phyloP scores from a whole-genome alignment of 2,113 vertebrate species.

The Poeciliopsis prolifica region DNA sequence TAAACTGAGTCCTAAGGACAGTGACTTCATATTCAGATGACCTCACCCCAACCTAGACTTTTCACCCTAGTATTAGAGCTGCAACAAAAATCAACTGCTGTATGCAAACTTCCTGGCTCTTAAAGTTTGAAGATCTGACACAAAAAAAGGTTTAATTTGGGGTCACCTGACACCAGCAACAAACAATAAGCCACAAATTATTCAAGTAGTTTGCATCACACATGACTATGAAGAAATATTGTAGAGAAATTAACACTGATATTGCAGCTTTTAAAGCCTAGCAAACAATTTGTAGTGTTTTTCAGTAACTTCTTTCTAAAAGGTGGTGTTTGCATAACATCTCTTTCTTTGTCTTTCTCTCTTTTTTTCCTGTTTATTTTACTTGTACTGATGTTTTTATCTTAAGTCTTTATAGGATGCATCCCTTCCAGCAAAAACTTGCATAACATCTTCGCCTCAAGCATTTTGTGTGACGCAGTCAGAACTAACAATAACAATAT shows the following conservation, averaged over 20 bases:
- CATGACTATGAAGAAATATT: background rate
- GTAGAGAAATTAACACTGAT: background rate
- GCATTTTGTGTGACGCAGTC: background rate
- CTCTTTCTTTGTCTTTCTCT: background rate
- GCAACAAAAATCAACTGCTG: background rate
- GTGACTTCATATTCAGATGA: too few relatives aligned
- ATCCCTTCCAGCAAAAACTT: slow-evolving; percentile 23
- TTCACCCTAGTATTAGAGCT: too few relatives aligned
- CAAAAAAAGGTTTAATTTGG: background rate
- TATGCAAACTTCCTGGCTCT: background rate
- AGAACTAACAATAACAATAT: slow-evolving; percentile 13
- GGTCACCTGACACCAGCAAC: background rate
- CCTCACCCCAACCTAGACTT: too few relatives aligned
- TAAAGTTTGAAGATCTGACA: background rate
- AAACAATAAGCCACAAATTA: too few relatives aligned
- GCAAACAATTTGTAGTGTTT: background rate
- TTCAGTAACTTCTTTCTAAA: slow-evolving; percentile 7
- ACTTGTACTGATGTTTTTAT: slow-evolving; percentile 6
- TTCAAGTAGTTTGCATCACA: too few relatives aligned
- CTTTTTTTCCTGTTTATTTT: background rate
- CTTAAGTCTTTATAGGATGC: slow-evolving; percentile 11
- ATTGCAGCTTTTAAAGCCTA: background rate
- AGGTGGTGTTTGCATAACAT: slow-evolving; percentile 2
- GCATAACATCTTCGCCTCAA: slow-evolving; percentile 37
- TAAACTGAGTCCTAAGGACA: too few relatives aligned